Percentiles rank a stretch among this genome's conserved stretches.
phyloP scores from a whole-genome alignment of 2,113 vertebrate species.

The Psettodes erumei region DNA sequence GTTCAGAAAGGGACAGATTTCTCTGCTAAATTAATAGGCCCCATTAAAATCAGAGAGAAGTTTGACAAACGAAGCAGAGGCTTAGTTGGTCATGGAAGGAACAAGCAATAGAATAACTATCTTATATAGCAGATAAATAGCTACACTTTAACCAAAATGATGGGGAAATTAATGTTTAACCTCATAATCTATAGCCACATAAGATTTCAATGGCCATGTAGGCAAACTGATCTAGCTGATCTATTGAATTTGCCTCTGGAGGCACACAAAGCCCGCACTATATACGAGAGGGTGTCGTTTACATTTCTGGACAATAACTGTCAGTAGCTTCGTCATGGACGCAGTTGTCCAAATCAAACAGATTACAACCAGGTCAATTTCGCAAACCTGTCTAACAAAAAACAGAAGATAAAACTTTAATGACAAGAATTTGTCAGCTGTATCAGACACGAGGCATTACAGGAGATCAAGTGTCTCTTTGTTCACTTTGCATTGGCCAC shows the following conservation, averaged over 20 bases:
- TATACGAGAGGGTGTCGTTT: constrained; percentile 23
- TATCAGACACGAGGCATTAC: constrained; percentile 66
- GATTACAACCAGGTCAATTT: constrained; percentile 76
- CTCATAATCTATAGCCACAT: constrained; percentile 41
- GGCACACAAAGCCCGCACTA: constrained; percentile 43
- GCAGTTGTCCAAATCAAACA: constrained; percentile 58
- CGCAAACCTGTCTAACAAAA: constrained; percentile 61
- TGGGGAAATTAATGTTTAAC: constrained; percentile 62
- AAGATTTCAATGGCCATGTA: neutral
- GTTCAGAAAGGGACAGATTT: constrained; percentile 78
- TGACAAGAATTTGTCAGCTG: constrained; percentile 62
- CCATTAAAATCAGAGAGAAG: constrained; percentile 70
- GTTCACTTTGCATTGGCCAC: constrained; percentile 61
- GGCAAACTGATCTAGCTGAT: constrained; percentile 24
- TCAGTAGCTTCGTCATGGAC: constrained; percentile 64
- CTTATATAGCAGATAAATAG: constrained; percentile 30
- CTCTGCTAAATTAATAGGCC: constrained; percentile 76
- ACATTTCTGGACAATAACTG: constrained; percentile 53
- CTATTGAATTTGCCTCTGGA: neutral
- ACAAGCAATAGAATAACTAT: constrained; percentile 38
- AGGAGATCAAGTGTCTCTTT: constrained; percentile 70
- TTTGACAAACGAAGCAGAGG: constrained; percentile 68
- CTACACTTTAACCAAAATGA: constrained; percentile 42
- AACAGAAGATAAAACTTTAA: constrained; percentile 74
- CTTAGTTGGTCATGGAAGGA: constrained; percentile 47